Evolutionary conservation across 2,888 invertebrate genomes (phyloP), one percentile per base, ranked within the genome.

Genomic region (Cenopis cana): DNA sequence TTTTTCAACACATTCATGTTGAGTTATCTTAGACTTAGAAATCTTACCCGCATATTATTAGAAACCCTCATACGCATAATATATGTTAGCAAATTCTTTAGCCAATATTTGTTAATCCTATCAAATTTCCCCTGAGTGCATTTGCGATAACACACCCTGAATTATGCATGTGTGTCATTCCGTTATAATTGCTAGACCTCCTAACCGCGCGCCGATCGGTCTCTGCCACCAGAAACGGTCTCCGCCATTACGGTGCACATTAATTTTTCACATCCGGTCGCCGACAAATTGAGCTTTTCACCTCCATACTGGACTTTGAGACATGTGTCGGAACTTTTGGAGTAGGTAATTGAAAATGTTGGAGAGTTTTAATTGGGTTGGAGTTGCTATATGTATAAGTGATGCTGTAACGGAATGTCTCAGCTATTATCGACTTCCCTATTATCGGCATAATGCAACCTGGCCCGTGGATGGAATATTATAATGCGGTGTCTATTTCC

Each of bases 261-360:
- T 88, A 89, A 90, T 90, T 89, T 89, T 90, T 90, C 85, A 88
- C 87, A 84, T 85, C 85, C 86, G 83, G 80, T 78, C 80, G 80
- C 83, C 77, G 81, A 81, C 82, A 81, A 86, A 89, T 88, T 87
- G 83, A 83, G 82, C 82, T 81, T 85, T 85, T 83, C 83, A 85
- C 77, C 76, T 76, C 74, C 56, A 57, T 52, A 69, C 68, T 75
- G 49, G 36, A 68, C 69, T 68, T 68, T 65, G 41, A 62, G 67
- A 62, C 61, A 68, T 52, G 62, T 59, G 68, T 64, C 55, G 33
- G 66, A 50, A 61, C 55, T 66, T 67, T 67, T 60, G 55, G 52
- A 54, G 38, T 61, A 67, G 59, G 38, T 61, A 67, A 67, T 61
- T 67, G 38, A 49, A 71, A 56, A 17, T 69, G 14, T 64, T 33